Evolutionary conservation across 2,888 invertebrate species (phyloP).

Genomic region (Pimpla rufipes): DNA sequence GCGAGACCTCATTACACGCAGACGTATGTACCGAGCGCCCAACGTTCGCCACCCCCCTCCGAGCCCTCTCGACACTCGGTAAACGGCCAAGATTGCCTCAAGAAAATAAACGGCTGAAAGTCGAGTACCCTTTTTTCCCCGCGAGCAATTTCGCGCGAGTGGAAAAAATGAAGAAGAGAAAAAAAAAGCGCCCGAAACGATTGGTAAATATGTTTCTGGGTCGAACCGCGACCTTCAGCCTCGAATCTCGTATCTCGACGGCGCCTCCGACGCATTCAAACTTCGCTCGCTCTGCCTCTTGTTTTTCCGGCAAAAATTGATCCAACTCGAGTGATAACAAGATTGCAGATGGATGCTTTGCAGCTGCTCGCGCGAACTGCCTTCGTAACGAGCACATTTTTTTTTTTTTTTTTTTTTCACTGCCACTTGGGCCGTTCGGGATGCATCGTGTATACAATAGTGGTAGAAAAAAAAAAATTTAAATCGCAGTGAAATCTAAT

Average conservation of each 20-base stretch:
- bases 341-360: constrained; percentile 1
- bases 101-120: constrained; percentile 37
- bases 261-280: constrained; percentile 29
- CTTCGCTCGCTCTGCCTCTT: constrained; percentile 27
- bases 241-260: constrained; percentile 48
- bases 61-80: background rate
- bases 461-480: too few species aligned
- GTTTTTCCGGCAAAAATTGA: constrained; percentile 52
- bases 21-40: background rate
- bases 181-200: constrained; percentile 22
- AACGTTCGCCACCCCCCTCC: background rate
- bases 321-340: constrained; percentile 36
- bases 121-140: constrained; percentile 7
- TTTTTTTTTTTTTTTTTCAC: background rate
- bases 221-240: constrained; percentile 37
- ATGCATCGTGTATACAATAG: background rate
- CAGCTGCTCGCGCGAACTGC: background rate
- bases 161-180: background rate
- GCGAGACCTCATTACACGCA: constrained; percentile 41
- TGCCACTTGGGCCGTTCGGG: background rate
- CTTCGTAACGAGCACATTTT: background rate
- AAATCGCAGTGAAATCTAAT: too few species aligned
- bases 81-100: constrained; percentile 30
- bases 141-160: constrained; percentile 34
- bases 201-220: constrained; percentile 27